Conservation (phyloP, 2,888 invertebrate genomes). For the Bruchidius siliquastri region DNA sequence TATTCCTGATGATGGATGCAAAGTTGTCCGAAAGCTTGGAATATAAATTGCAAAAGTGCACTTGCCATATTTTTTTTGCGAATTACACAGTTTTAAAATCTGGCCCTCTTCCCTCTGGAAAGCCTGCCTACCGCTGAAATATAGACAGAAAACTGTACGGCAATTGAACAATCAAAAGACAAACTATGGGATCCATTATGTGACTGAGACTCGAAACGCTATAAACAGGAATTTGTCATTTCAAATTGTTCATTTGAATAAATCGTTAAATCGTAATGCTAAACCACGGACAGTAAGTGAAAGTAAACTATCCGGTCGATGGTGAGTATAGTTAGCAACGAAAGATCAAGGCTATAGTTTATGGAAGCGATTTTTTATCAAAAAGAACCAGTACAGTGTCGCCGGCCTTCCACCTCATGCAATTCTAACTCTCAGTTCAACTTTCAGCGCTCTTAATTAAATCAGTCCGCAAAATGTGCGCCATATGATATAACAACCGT, state of each 20-base stretch:
- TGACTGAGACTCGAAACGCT: neutral
- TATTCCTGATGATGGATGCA: too few relatives aligned
- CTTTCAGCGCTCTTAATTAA: neutral
- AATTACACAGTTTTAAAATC: too few relatives aligned
- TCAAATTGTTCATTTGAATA: neutral
- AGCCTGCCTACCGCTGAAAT: too few relatives aligned
- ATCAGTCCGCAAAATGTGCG: neutral
- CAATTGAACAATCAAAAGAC: too few relatives aligned
- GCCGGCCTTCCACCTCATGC: neutral
- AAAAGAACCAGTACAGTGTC: neutral
- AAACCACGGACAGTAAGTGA: neutral
- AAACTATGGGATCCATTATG: too few relatives aligned
- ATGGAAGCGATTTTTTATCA: neutral
- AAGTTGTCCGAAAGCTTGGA: too few relatives aligned
- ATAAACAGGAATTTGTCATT: neutral
- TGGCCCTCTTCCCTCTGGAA: too few relatives aligned
- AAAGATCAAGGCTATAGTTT: neutral
- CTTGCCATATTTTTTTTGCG: too few relatives aligned
- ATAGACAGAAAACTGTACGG: too few relatives aligned
- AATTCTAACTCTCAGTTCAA: neutral
- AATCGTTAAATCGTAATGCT: neutral
- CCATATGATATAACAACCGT: neutral
- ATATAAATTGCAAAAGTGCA: too few relatives aligned
- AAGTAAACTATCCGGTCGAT: neutral
- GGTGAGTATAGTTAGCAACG: neutral